A percentile compares a stretch with the other conserved stretches of the same genome.
phyloP scores from a whole-genome alignment of 2,797 vertebrate species.

The Arctocebus calabarensis region DNA sequence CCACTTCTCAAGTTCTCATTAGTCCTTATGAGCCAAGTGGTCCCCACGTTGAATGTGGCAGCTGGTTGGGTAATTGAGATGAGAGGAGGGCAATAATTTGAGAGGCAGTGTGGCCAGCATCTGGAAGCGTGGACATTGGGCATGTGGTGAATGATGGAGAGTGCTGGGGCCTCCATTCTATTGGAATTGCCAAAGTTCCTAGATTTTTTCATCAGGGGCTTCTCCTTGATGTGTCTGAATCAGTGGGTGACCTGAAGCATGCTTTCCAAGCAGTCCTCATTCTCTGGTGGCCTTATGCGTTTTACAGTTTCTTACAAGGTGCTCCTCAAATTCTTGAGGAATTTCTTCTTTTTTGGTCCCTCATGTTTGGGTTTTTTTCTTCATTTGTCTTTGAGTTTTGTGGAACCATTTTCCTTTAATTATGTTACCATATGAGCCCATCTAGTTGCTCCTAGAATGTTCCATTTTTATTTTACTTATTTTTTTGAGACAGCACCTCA shows the following conservation, averaged over 20 bases:
- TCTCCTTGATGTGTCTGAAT: not conserved
- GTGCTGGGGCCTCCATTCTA: not conserved
- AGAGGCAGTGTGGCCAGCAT: not conserved
- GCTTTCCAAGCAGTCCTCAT: no score
- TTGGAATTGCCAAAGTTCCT: not conserved
- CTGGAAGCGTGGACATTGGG: not conserved
- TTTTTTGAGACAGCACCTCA: no score
- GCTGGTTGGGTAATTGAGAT: not conserved
- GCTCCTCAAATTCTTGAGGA: not conserved
- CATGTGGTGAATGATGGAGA: not conserved
- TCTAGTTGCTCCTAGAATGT: not conserved
- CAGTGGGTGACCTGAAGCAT: not conserved
- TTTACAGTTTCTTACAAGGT: not conserved
- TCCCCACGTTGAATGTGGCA: accelerated
- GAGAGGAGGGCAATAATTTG: not conserved
- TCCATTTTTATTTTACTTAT: not conserved
- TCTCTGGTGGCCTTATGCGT: not conserved
- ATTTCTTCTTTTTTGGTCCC: not conserved
- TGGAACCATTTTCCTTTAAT: not conserved
- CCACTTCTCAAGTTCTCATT: not conserved
- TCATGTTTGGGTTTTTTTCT: not conserved
- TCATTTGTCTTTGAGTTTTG: not conserved
- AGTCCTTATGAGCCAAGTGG: not conserved
- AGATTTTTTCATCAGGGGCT: not conserved
- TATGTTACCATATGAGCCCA: not conserved